Base-by-base conservation (phyloP, 2,797 vertebrate genomes). In the Halcyon smyrnensis region DNA sequence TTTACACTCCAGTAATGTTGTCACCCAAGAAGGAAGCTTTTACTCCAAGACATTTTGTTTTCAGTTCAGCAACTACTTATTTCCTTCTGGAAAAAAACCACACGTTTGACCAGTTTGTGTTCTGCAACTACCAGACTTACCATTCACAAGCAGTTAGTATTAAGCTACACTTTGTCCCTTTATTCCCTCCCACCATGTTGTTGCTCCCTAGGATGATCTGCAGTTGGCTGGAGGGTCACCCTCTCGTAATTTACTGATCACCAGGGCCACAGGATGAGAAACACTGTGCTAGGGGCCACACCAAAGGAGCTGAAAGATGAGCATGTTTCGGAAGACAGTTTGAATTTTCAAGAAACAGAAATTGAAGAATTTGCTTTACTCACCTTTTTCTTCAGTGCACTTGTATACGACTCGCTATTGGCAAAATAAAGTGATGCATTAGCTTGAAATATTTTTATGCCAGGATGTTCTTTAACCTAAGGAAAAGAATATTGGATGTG, bases 401-500 rank as follows among this genome's bases (percentile, higher is more conserved):
- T 99, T 87, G 98, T 97, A 78, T 99, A 99, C 24, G 98, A 98
- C 65, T 99, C 99, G 32, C 99, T 98, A 97, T 99, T 99, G 74
- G 99, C 99, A 97, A 99, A 99, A 98, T 99, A 99, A 97, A 99
- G 98, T 3, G 99, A 98, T 15, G 99, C 96, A 96, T 99, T 99
- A 96, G 98, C 99, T 95, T 99, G 99, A 97, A 99, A 99, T 98
- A 99, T 99, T 98, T 99, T 99, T 95, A 99, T 99, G 96, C 99
- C 99, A 75, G 99, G 97, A 84, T 97, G 98, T 98, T 99, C 99
- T 95, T 98, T 98, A 39, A 98, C 98, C 99, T 99, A 97, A 93
- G 96, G 95, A 97, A 89, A 92, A 65, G 69, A 90, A 95, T 15
- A 89, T 78, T 63, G 62, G 21, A 84, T 34, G 24, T 34, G 39